Conservation (phyloP, 2,113 vertebrate genomes). For the Channa maculata region DNA sequence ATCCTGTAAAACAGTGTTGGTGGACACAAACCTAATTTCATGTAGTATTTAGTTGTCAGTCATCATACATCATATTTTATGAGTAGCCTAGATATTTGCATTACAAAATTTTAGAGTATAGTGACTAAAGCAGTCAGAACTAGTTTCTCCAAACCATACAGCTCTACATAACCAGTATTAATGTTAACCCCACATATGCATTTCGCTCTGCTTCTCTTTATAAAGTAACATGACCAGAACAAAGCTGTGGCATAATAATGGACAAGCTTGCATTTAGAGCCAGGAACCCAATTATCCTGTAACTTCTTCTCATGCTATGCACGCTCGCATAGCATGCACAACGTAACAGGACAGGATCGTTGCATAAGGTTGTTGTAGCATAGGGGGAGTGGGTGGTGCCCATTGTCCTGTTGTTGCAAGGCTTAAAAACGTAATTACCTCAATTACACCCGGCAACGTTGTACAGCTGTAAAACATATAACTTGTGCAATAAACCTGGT, state of each 20-base stretch:
- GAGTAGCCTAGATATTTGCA: too few relatives aligned
- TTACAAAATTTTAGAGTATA: too few relatives aligned
- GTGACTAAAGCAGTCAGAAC: too few relatives aligned
- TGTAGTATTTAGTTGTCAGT: too few relatives aligned
- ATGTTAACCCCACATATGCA: too few relatives aligned
- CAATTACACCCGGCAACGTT: not conserved
- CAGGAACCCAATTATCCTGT: conserved; percentile 4
- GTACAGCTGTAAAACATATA: not conserved
- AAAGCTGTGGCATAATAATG: not conserved
- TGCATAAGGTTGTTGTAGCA: conserved; percentile 62
- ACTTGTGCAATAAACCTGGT: conserved; percentile 5
- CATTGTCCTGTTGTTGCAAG: not conserved
- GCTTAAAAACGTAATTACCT: not conserved
- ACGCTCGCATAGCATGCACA: conserved; percentile 48
- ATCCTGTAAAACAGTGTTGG: too few relatives aligned
- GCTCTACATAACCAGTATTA: too few relatives aligned
- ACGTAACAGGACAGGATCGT: conserved; percentile 61
- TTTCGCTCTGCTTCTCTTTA: not conserved
- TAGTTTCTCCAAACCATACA: too few relatives aligned
- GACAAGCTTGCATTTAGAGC: conserved; percentile 12
- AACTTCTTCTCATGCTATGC: conserved; percentile 42
- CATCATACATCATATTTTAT: too few relatives aligned
- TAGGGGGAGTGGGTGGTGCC: not conserved
- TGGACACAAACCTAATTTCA: too few relatives aligned
- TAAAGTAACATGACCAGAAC: too few relatives aligned